Evolutionary conservation across 2,888 invertebrate species (phyloP).

Genomic region (Deladenus siricidicola): DNA sequence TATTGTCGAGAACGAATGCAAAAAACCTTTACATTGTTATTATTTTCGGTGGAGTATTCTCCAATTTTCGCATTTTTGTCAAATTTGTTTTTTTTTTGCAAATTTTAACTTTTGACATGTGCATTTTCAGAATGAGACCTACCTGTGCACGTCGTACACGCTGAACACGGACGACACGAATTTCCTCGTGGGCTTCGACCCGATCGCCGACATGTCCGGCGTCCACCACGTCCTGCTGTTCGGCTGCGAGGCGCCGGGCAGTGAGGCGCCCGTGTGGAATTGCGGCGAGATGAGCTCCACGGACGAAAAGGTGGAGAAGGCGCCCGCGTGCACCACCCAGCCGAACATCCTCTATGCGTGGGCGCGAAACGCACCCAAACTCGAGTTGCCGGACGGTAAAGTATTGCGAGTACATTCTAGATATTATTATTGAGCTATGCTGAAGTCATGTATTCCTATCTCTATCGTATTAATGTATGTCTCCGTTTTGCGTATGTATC

Average conservation of each 20-base stretch:
- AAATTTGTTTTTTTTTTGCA: no score
- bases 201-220: slow-evolving; percentile 79
- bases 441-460: no score
- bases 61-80: no score
- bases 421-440: no score
- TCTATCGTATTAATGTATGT: no score
- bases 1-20: no score
- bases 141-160: slow-evolving; percentile 80
- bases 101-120: no score
- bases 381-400: slow-evolving; percentile 67
- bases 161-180: slow-evolving; percentile 69
- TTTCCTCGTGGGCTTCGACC: slow-evolving; percentile 83
- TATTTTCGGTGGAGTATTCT: no score
- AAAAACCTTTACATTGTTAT: no score
- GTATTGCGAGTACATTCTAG: not conserved
- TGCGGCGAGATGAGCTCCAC: slow-evolving; percentile 79
- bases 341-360: slow-evolving; percentile 73
- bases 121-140: slow-evolving; percentile 76
- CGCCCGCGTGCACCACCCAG: slow-evolving; percentile 69
- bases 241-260: slow-evolving; percentile 75
- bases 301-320: slow-evolving; percentile 54
- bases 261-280: slow-evolving; percentile 69
- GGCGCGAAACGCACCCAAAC: slow-evolving; percentile 79
- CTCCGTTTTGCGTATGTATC: no score
- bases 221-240: slow-evolving; percentile 89